Base-by-base conservation (phyloP, 2,113 vertebrate genomes). In the Mionectes macconnelli region DNA sequence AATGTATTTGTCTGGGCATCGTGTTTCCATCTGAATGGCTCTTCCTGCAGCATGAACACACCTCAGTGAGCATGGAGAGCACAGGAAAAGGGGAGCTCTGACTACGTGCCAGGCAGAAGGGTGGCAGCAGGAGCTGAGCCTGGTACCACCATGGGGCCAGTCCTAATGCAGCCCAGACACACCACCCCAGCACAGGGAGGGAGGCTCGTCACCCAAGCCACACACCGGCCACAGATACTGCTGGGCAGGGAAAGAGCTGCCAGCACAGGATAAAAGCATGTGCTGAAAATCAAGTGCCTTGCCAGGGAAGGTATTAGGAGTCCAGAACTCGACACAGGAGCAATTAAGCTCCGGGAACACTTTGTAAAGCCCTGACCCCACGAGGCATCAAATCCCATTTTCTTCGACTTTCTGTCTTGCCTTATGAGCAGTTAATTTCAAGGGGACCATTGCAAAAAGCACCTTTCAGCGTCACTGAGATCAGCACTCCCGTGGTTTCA, bases 361-460 rank as follows among this genome's bases (percentile, higher is more conserved):
- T 94, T 94, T 67, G 80, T 90, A 89, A 77, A 84, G 53, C 84
- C 19, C 73, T 87, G 91, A 92, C 73, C 89, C 52, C 68, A 40
- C 1, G 6, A 84, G 91, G 81, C 84, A 84, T 82, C 95, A 94
- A 95, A 92, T 89, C 57, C 89, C 63, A 60, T 96, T 95, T 84
- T 59, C 91, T 94, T 95, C 49, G 80, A 96, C 93, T 92, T 94
- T 97, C 96, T 95, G 91, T 89, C 89, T 64, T 89, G 80, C 76
- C 87, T 92, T 70, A 86, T 63, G 86, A 93, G 90, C 91, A 57
- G 93, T 76, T 94, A 44, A 82, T 95, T 94, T 87, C 49, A 10
- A 72, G 52, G 49, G 80, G 73, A n/a, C 28, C 82, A 12, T 49
- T 57, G 89, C 22, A 31, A 70, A 90, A 88, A 84, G 31, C 75